phyloP scores from a whole-genome alignment of 2,113 vertebrate genomes.

The Chelonoidis abingdonii region DNA sequence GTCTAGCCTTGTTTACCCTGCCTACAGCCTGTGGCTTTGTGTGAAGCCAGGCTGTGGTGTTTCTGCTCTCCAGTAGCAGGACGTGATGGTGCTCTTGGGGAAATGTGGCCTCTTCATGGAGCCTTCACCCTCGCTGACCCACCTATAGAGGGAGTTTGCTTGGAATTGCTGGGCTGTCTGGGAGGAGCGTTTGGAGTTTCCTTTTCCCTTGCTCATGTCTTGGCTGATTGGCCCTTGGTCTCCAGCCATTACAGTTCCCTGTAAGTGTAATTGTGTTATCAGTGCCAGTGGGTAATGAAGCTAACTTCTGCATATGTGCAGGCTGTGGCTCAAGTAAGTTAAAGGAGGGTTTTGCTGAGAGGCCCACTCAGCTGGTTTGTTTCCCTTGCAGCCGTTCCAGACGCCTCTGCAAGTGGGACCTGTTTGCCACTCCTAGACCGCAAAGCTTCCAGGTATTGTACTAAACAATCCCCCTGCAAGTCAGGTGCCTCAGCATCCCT shows the following conservation, averaged over 20 bases:
- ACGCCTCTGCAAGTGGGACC: slow-evolving; percentile 72
- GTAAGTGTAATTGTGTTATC: background rate
- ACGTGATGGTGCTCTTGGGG: background rate
- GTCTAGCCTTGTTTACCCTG: background rate
- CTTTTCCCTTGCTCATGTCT: background rate
- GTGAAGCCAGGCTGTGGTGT: background rate
- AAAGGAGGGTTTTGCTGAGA: background rate
- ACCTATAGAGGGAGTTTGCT: background rate
- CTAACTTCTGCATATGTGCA: background rate
- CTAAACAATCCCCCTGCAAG: background rate
- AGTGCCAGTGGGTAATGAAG: background rate
- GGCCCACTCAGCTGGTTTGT: background rate
- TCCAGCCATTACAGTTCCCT: background rate
- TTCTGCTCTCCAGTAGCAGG: background rate
- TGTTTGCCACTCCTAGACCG: slow-evolving; percentile 73
- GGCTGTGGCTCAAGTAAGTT: background rate
- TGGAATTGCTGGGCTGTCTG: background rate
- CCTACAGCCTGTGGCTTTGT: background rate
- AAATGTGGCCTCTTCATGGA: background rate
- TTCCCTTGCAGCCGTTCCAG: slow-evolving; percentile 81
- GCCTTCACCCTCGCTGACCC: background rate
- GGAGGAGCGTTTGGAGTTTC: background rate
- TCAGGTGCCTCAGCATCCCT: background rate
- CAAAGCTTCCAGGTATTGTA: slow-evolving; percentile 89
- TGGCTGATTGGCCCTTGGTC: background rate